Percentiles rank a stretch among this genome's conserved stretches.
Conservation (phyloP, 2,888 invertebrate genomes). For the Himalopsyche japonica region DNA sequence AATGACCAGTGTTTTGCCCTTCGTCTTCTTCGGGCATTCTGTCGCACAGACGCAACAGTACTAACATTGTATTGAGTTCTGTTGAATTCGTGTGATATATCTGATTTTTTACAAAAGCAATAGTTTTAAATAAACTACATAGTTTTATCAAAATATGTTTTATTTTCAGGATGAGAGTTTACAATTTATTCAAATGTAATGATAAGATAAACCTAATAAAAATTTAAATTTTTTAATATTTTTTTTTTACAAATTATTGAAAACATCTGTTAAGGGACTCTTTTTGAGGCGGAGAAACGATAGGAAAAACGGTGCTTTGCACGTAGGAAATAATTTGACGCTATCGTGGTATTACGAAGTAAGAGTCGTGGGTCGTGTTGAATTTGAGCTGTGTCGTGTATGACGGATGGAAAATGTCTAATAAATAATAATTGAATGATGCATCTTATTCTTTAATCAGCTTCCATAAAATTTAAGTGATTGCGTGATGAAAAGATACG, state of each 20-base stretch:
- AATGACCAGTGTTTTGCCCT: too few species aligned
- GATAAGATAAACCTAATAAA: too few species aligned
- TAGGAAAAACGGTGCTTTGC: not conserved
- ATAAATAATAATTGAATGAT: not conserved
- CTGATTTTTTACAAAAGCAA: too few species aligned
- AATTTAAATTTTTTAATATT: too few species aligned
- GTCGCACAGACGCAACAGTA: too few species aligned
- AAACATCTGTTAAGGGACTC: not conserved
- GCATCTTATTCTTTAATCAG: not conserved
- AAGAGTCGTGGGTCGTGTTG: not conserved
- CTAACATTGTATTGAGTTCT: too few species aligned
- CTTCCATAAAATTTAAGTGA: not conserved
- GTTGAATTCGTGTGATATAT: too few species aligned
- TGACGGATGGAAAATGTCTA: not conserved
- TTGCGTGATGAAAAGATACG: not conserved
- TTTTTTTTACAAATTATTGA: not conserved
- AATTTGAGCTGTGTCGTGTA: not conserved
- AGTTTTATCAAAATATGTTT: too few species aligned
- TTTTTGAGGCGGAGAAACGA: not conserved
- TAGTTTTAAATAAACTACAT: too few species aligned
- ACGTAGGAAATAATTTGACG: not conserved
- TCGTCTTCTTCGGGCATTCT: too few species aligned
- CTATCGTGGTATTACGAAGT: not conserved
- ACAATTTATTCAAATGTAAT: too few species aligned
- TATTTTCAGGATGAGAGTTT: too few species aligned